Evolutionary conservation across 2,888 invertebrate genomes (phyloP).

Genomic region (Cryptus armator): DNA sequence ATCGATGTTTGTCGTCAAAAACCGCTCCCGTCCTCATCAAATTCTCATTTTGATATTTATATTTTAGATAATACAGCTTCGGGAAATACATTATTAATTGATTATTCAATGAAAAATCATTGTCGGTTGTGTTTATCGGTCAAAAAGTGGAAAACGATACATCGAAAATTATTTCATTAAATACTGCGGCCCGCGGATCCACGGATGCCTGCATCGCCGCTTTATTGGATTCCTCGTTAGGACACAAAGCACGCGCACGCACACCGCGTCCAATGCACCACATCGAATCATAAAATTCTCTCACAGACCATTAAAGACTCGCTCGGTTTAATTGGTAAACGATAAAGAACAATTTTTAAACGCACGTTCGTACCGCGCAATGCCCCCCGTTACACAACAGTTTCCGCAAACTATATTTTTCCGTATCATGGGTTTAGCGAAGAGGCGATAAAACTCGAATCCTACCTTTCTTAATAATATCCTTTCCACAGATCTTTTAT

Average conservation of each 20-base stretch:
- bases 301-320: slow-evolving; percentile 46
- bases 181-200: neutral
- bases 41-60: no score
- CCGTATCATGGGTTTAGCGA: neutral
- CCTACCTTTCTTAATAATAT: neutral
- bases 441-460: neutral
- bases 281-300: slow-evolving; percentile 41
- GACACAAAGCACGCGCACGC: neutral
- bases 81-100: neutral
- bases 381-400: neutral
- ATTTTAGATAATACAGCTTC: no score
- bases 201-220: neutral
- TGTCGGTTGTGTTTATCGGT: no score
- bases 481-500: neutral
- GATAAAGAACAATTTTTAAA: slow-evolving; percentile 30
- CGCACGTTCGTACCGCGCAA: neutral
- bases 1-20: no score
- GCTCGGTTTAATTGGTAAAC: slow-evolving; percentile 50
- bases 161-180: neutral
- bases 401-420: slow-evolving; percentile 1
- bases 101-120: neutral
- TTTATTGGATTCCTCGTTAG: slow-evolving; percentile 15
- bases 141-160: neutral
- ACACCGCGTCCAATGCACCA: neutral
- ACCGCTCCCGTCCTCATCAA: no score